A percentile compares a stretch with the other conserved stretches of the same genome.
Evolutionary conservation across 2,797 vertebrate genomes (phyloP).

Genomic region (Spatula versicolor): DNA sequence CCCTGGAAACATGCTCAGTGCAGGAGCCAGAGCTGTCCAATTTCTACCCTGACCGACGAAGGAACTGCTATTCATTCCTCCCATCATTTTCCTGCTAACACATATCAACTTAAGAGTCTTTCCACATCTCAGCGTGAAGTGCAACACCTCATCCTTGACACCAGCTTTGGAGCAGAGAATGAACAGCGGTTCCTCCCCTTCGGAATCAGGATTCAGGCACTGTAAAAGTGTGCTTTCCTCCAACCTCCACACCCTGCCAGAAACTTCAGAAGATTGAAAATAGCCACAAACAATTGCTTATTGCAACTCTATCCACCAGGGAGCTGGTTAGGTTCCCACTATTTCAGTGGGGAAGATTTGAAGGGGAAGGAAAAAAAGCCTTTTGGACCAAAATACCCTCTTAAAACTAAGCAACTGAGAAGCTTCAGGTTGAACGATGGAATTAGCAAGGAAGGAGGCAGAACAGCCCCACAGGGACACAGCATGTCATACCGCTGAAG

Average conservation of each 20-base stretch:
- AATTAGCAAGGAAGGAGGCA: background rate
- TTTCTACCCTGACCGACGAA: background rate
- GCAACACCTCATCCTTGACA: background rate
- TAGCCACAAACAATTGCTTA: background rate
- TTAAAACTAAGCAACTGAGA: background rate
- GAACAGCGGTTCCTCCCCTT: background rate
- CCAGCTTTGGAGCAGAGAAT: background rate
- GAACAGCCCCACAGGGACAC: background rate
- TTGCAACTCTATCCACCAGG: background rate
- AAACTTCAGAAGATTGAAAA: background rate
- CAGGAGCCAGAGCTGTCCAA: background rate
- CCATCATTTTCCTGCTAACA: background rate
- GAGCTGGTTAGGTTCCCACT: background rate
- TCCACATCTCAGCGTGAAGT: background rate
- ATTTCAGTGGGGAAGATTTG: background rate
- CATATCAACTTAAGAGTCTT: background rate
- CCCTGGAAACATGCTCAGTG: background rate
- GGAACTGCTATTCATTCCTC: background rate
- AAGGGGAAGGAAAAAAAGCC: background rate
- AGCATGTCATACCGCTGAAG: slow-evolving; percentile 88
- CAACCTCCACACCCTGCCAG: background rate
- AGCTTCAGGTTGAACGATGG: background rate
- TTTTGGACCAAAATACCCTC: background rate
- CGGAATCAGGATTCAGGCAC: background rate
- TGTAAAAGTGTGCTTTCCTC: background rate